Evolutionary conservation across 2,888 invertebrate species (phyloP), one percentile per base, ranked within the genome.

Genomic region (Acrocyrtus sp.): DNA sequence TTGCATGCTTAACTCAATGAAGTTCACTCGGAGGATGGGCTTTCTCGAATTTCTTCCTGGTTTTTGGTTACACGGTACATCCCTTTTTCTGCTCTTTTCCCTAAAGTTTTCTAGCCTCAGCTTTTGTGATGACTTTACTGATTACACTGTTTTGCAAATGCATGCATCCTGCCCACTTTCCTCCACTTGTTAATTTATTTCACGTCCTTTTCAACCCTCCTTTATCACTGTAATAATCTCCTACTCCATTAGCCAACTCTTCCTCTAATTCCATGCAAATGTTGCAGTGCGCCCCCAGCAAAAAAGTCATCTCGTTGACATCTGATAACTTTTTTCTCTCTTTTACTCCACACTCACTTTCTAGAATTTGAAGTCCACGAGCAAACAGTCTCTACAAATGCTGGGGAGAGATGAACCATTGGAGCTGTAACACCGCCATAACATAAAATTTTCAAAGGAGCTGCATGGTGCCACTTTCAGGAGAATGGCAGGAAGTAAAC

Each of bases 381-480:
- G n/a, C n/a, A 53, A n/a, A 24, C 17, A 29, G 26, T 17, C 10
- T 48, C n/a, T 48, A 48, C 48, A 48, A 17, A 48, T 22, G 19
- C 3, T 12, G 12, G 3, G 3, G 48, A 6, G 12, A 17, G 22
- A 48, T 5, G 53, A 26, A n/a, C 8, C 26, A 53, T n/a, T 29
- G 29, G 27, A 8, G 17, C 29, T 53, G 29, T 53, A n/a, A n/a
- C n/a, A n/a, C n/a, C n/a, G n/a, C n/a, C 53, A 27, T 53, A 29
- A 3, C 17, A 10, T 17, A 54, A 8, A 24, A 43, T 39, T 57
- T 57, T 41, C 57, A 57, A 57, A 57, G 22, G 57, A 57, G 39
- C 57, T 39, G 41, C 57, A 22, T 57, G 57, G 57, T 57, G 57
- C 57, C 57, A 57, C n/a, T n/a, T n/a, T n/a, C n/a, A n/a, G n/a